Conservation (phyloP, 2,888 invertebrate genomes). For the Mesorhabditis sp. region DNA sequence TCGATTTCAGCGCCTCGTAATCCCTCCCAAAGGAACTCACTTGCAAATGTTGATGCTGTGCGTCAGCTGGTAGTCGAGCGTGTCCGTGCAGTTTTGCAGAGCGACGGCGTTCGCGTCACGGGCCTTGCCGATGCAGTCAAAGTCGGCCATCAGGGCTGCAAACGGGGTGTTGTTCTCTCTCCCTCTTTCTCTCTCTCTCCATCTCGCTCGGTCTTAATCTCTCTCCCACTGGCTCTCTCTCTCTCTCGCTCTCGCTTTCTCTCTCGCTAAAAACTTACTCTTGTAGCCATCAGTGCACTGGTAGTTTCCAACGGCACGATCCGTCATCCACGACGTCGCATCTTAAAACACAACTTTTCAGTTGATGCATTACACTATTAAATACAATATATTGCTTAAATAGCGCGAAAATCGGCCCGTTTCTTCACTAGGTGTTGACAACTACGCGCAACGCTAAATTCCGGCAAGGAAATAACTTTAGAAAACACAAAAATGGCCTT, state of each 20-base stretch:
- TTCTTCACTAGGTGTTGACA: too few species aligned
- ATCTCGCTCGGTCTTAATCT: not conserved
- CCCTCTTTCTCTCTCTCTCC: not conserved
- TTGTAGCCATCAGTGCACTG: not conserved
- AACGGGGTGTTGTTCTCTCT: not conserved
- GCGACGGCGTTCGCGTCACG: not conserved
- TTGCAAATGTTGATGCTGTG: constrained; percentile 4
- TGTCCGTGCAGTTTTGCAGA: not conserved
- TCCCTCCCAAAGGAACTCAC: not conserved
- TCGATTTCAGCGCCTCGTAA: too few species aligned
- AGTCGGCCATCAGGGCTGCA: not conserved
- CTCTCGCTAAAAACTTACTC: not conserved
- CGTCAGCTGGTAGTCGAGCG: not conserved
- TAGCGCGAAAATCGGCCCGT: too few species aligned
- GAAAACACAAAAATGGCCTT: too few species aligned
- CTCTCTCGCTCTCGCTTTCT: not conserved
- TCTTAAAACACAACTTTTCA: not conserved
- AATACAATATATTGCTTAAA: too few species aligned
- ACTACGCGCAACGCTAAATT: too few species aligned
- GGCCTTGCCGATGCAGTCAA: not conserved
- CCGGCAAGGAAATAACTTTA: too few species aligned
- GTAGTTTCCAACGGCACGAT: constrained; percentile 2
- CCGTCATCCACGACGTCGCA: not conserved
- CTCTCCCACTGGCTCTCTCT: not conserved
- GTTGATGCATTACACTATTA: too few species aligned